Conservation (phyloP, 2,797 vertebrate species). For the Pantherophis alleghaniensis region DNA sequence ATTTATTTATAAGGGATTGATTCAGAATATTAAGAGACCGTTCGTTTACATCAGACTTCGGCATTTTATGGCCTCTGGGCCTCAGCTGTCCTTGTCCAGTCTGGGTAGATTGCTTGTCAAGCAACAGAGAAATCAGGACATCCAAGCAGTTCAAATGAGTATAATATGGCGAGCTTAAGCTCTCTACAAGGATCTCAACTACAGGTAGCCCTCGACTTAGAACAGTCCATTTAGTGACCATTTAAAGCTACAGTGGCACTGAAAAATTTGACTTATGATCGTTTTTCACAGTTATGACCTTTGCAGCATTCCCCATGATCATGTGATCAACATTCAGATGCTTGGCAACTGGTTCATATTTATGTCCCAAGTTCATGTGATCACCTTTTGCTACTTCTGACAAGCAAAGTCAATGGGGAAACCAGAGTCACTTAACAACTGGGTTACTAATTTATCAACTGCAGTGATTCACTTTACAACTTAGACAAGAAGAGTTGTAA, state of each 20-base stretch:
- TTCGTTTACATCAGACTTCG: neutral
- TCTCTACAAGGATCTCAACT: neutral
- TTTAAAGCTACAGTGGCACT: neutral
- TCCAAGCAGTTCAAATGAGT: neutral
- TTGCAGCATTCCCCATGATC: neutral
- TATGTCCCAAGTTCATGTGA: neutral
- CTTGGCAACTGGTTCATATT: neutral
- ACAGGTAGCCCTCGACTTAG: neutral
- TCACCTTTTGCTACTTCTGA: neutral
- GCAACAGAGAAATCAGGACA: neutral
- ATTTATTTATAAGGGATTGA: neutral
- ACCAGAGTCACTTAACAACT: too few relatives aligned
- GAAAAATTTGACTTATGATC: neutral
- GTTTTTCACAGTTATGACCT: neutral
- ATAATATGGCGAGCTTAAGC: neutral
- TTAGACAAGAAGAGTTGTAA: too few relatives aligned
- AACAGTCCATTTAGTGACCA: neutral
- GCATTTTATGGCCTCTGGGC: neutral
- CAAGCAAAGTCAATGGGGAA: neutral
- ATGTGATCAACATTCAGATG: neutral
- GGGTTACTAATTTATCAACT: too few relatives aligned
- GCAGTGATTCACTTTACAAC: too few relatives aligned
- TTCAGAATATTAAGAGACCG: neutral
- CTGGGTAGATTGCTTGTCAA: neutral
- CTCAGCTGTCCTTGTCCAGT: neutral